phyloP scores from a whole-genome alignment of 2,888 invertebrate genomes.

The Nasonovia ribisnigri region DNA sequence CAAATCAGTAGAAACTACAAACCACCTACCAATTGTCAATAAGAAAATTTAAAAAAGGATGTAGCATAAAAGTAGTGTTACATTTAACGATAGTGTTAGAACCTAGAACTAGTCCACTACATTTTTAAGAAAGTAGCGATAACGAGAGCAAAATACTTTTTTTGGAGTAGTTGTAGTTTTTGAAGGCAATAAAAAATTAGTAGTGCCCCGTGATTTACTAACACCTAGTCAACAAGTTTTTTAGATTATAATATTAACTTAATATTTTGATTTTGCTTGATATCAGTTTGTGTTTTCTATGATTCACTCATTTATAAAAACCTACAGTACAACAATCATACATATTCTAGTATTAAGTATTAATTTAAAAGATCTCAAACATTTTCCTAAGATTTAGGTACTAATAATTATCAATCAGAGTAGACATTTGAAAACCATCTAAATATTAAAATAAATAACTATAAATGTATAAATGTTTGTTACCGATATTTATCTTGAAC shows the following conservation, averaged over 20 bases:
- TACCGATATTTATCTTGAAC: slow-evolving; percentile 98
- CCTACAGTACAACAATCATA: not conserved
- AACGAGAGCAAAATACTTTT: too few relatives aligned
- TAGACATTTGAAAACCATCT: not conserved
- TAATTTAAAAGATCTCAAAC: not conserved
- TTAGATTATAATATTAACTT: not conserved
- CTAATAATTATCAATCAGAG: not conserved
- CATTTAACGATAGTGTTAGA: too few relatives aligned
- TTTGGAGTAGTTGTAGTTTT: too few relatives aligned
- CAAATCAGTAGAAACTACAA: too few relatives aligned
- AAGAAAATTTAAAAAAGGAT: too few relatives aligned
- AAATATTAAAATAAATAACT: not conserved
- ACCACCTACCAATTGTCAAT: too few relatives aligned
- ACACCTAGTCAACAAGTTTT: not conserved
- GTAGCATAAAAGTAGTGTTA: too few relatives aligned
- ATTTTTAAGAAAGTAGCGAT: too few relatives aligned
- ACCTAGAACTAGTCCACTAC: too few relatives aligned
- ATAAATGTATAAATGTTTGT: slow-evolving; percentile 67
- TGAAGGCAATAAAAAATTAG: too few relatives aligned
- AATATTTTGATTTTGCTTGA: not conserved
- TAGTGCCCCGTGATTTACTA: not conserved
- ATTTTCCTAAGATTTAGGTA: too few relatives aligned
- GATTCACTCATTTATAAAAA: not conserved
- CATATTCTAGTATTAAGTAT: not conserved
- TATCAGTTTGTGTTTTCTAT: not conserved